Base-by-base conservation (phyloP, 2,113 vertebrate species). In the Crotalus viridis region DNA sequence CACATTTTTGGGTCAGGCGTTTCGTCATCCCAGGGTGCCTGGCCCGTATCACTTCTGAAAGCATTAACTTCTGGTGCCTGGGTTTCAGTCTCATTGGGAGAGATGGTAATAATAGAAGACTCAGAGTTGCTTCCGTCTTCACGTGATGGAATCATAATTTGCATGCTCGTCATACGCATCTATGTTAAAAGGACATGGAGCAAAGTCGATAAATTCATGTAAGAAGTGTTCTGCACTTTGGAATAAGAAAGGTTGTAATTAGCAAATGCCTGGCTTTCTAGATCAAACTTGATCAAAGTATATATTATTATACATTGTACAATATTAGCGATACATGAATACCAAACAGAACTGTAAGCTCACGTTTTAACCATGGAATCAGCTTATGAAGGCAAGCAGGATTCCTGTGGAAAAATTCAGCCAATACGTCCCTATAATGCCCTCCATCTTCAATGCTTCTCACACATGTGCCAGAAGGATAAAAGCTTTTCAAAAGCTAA, bases 331-430 rank as follows among this genome's bases (percentile, higher is more conserved):
- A 98, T 1, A 98, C 98, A 33, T 98, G 98, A n/a, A 97, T 96
- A 51, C 99, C 99, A 51, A 99, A 99, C 1, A 99, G 96, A 51
- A 99, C 99, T 0, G 97, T 96, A 1, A 99, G 98, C 93, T 99
- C 99, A 52, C 99, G 97, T 94, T 99, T 99, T 86, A 99, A 19
- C 99, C 99, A 99, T 0, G 99, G 98, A 48, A 99, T 96, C 92
- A 99, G 95, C 90, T 99, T 97, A 92, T 99, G 99, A 39, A 99
- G 98, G 94, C 99, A 99, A 33, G 99, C 99, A 1, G 99, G 98
- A 95, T 99, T 99, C 94, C 96, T 97, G 89, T 97, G 97, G 87
- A 99, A 99, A 94, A 99, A 99, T 91, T 99, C 98, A 0, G 99
- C 98, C 0, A 99, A 98, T 87, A 98, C 98, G 92, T 99, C 98